phyloP scores from a whole-genome alignment of 2,113 vertebrate genomes.

The Cepphus grylle region DNA sequence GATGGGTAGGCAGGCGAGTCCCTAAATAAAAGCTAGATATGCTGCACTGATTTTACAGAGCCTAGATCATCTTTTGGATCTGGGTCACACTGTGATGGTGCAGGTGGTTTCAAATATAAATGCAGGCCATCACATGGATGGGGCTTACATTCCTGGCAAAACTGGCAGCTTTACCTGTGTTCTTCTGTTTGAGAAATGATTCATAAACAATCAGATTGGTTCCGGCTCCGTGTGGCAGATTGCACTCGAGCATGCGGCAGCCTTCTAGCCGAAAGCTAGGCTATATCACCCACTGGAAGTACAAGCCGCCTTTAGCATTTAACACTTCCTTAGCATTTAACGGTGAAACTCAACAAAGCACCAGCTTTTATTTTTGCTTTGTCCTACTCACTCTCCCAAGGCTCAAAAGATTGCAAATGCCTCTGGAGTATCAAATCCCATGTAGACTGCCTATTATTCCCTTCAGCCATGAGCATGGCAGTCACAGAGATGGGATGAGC shows the following conservation, averaged over 20 bases:
- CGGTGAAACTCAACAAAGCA: not conserved
- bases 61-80: not conserved
- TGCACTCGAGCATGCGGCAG: not conserved
- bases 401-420: conserved; percentile 14
- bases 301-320: conserved; percentile 11
- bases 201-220: conserved; percentile 34
- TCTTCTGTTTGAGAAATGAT: conserved; percentile 24
- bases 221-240: conserved; percentile 8
- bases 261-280: not conserved
- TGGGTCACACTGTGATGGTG: not conserved
- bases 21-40: not conserved
- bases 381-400: not conserved
- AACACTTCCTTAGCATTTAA: conserved; percentile 19
- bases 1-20: rapidly evolving
- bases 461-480: not conserved
- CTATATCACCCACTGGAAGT: conserved; percentile 1
- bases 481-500: not conserved
- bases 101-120: not conserved
- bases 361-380: conserved; percentile 14
- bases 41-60: not conserved
- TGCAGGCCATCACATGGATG: not conserved
- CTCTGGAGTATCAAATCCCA: not conserved
- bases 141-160: not conserved
- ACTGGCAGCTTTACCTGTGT: not conserved
- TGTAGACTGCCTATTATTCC: not conserved